Evolutionary conservation across 2,888 invertebrate genomes (phyloP), one percentile per base, ranked within the genome.

Genomic region (Ichneumon xanthorius): DNA sequence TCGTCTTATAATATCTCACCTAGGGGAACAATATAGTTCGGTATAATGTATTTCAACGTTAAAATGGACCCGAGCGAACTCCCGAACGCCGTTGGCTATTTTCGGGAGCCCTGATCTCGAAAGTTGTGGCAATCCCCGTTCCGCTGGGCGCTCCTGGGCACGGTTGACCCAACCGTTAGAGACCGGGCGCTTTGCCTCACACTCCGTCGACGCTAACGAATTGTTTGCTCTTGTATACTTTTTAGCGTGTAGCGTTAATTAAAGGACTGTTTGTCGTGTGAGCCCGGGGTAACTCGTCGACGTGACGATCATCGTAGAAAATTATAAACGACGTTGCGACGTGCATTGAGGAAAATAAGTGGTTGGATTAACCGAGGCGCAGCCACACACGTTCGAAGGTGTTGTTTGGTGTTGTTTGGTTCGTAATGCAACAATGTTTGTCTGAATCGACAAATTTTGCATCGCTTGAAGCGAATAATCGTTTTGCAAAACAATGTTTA

Each of bases 1-100:
- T 53, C 30, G 50, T 81, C 77, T 78, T 80, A 70, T 63, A 81
- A 85, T 84, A 75, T 85, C 75, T 75, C 79, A 82, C 79, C 82
- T 82, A 4, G 63, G 55, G 85, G 85, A 71, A 50, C 63, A 79
- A 82, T 79, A 76, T 67, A 75, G 79, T 82, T 82, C 82, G 70
- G 70, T 63, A 40, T 76, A 82, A 85, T 86, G 80, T 82, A 80
- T 77, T 82, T 68, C 37, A 37, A 53, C 55, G 63, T 80, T 82
- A 73, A 80, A 73, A 80, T 45, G 72, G 37, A 82, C 50, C 77
- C 77, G 58, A 72, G 67, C 73, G 80, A 80, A 82, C 72, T 71
- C 72, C 80, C 76, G 76, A 55, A 67, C 77, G 77, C 50, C 80
- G 53, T 53, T 58, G 58, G 14, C 40, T 53, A 58, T 61, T 50